Evolutionary conservation across 2,888 invertebrate genomes (phyloP).

Genomic region (Nysson spinosus): DNA sequence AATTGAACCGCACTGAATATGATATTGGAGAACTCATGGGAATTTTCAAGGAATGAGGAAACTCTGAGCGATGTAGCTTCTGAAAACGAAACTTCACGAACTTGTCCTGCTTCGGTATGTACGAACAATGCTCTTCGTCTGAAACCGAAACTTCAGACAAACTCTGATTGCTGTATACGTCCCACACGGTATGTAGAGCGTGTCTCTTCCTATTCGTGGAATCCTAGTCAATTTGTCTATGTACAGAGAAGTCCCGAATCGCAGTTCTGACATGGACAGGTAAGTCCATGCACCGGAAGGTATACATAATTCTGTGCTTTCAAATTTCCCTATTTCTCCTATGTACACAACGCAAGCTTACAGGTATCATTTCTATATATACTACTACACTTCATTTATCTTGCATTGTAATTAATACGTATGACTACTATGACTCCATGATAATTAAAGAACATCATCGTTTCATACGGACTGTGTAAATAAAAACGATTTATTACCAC

Average conservation of each 20-base stretch:
- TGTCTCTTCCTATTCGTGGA: slow-evolving; percentile 17
- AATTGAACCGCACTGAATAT: no score
- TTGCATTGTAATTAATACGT: no score
- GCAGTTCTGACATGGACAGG: slow-evolving; percentile 33
- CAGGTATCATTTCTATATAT: no score
- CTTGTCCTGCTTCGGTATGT: slow-evolving; percentile 32
- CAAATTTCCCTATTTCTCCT: neutral
- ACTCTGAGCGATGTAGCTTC: slow-evolving; percentile 20
- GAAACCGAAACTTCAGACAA: slow-evolving; percentile 62
- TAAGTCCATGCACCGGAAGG: neutral
- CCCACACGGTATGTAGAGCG: slow-evolving; percentile 5
- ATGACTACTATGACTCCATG: no score
- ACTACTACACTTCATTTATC: no score
- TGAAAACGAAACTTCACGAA: slow-evolving; percentile 31
- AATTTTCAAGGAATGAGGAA: slow-evolving; percentile 16
- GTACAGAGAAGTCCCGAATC: slow-evolving; percentile 30
- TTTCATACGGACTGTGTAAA: no score
- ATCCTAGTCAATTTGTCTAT: slow-evolving; percentile 32
- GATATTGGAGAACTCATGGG: no score
- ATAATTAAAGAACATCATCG: no score
- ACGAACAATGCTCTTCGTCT: slow-evolving; percentile 21
- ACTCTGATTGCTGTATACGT: slow-evolving; percentile 68
- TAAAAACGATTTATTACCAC: no score
- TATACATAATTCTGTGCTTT: neutral
- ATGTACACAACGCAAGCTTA: neutral